Base-by-base conservation (phyloP, 1,140 invertebrate species). In the Drosophila asahinai region DNA sequence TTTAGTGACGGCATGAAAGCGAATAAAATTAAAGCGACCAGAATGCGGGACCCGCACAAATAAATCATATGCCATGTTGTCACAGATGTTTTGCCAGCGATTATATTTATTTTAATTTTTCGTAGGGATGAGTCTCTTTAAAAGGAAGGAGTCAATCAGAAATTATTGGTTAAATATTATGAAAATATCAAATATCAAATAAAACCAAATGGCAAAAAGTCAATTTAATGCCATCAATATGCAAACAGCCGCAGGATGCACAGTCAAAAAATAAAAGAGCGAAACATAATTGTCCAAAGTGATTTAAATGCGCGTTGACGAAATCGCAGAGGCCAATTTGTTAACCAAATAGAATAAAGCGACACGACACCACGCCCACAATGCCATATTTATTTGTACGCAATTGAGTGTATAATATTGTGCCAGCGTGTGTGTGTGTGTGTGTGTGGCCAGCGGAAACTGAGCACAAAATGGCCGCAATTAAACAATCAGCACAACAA, bases 401-500 rank as follows among this genome's bases (percentile, higher is more conserved):
- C 48, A 66, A 61, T 57, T 61, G 55, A 40, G 19, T 49, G 22
- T 25, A 22, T 25, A 36, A 58, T 17, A 55, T 38, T 40, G 33
- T 27, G 7, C 1, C 15, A 58, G 38, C 22, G 36, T 11, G 38
- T 33, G 3, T 64, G 62, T 11, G 38, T 33, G 3, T 64, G 62
- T 57, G 51, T 30, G 19, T 30, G 19, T 59, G 45, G 48, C 49
- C 55, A 47, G 38, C 64, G 80, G 62, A 79, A 66, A 81, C 81
- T 81, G 84, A 66, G 74, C 81, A 70, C 84, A 89, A 89, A 89
- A 87, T 89, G 84, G 81, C 81, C 77, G 81, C 84, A 87, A 87
- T 87, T 89, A 90, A 89, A 89, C 84, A 89, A 89, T 90, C 84
- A 89, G 81, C 84, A 87, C 68, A 87, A 83, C 84, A 87, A 87